Evolutionary conservation across 2,113 vertebrate species (phyloP).

Genomic region (Eretmochelys imbricata): DNA sequence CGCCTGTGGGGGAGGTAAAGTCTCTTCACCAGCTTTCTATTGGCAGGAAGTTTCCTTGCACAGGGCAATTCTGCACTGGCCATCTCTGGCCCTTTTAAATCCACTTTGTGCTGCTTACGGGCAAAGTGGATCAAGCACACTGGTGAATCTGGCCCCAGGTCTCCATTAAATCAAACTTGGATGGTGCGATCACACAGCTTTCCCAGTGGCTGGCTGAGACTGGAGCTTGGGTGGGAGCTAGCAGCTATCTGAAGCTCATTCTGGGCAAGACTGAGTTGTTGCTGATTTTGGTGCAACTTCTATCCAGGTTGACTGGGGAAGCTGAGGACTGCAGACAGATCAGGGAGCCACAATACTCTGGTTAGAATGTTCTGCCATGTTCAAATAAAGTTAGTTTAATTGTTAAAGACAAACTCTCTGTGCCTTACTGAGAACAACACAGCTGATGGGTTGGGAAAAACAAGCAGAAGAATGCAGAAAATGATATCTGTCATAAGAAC

Average conservation of each 20-base stretch:
- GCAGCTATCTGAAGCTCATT: not conserved
- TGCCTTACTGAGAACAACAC: rapidly evolving
- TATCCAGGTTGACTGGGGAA: not conserved
- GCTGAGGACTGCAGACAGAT: not conserved
- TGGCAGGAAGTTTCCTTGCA: not conserved
- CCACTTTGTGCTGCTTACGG: not conserved
- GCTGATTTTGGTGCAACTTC: not conserved
- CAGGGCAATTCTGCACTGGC: not conserved
- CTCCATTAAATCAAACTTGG: not conserved
- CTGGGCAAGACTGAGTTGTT: not conserved
- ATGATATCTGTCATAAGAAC: rapidly evolving
- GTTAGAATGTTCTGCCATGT: rapidly evolving
- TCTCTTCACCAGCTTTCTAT: not conserved
- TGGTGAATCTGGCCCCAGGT: rapidly evolving
- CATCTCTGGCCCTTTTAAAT: not conserved
- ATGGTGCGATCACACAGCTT: not conserved
- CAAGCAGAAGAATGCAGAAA: not conserved
- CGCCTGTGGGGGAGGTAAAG: too few species aligned
- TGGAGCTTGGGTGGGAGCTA: not conserved
- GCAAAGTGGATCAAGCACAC: not conserved
- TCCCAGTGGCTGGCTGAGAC: not conserved
- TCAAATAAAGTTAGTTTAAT: not conserved
- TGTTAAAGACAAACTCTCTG: not conserved
- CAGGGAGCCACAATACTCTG: not conserved
- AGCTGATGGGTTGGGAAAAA: not conserved